Evolutionary conservation across 2,113 vertebrate species (phyloP).

Genomic region (Sarotherodon lohbergeri): DNA sequence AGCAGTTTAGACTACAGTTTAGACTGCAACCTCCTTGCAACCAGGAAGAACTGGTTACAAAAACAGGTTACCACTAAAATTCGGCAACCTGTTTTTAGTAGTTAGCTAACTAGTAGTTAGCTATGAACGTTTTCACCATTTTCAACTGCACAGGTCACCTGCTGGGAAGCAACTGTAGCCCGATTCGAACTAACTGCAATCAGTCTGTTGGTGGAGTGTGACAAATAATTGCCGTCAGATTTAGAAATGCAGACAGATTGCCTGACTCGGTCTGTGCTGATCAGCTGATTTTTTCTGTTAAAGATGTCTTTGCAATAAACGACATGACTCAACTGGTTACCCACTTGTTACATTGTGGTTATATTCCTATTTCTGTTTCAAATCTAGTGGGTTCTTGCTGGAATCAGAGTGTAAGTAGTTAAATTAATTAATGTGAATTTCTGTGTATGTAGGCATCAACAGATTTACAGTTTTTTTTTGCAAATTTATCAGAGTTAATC

Average conservation of each 20-base stretch:
- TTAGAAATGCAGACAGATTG: not conserved
- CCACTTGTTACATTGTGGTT: not conserved
- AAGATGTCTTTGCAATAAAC: not conserved
- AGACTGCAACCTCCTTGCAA: not conserved
- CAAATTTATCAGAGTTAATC: not conserved
- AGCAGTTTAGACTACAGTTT: not conserved
- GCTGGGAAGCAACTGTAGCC: not conserved
- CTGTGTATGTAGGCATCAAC: not conserved
- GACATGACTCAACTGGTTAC: not conserved
- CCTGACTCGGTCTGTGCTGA: not conserved
- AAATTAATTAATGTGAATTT: not conserved
- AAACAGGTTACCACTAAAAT: too few species aligned
- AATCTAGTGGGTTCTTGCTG: not conserved
- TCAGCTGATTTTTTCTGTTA: not conserved
- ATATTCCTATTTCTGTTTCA: not conserved
- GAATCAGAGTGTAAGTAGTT: not conserved
- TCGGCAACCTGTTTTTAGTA: not conserved
- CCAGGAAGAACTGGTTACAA: not conserved
- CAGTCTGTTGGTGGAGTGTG: not conserved
- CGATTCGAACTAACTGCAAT: not conserved
- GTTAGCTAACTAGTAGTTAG: too few species aligned
- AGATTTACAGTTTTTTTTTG: not conserved
- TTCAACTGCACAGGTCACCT: not conserved
- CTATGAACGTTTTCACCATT: too few species aligned
- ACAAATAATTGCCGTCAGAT: not conserved